Evolutionary conservation across 2,113 vertebrate genomes (phyloP), one percentile per base, ranked within the genome.

Genomic region (Oryzias curvinotus): DNA sequence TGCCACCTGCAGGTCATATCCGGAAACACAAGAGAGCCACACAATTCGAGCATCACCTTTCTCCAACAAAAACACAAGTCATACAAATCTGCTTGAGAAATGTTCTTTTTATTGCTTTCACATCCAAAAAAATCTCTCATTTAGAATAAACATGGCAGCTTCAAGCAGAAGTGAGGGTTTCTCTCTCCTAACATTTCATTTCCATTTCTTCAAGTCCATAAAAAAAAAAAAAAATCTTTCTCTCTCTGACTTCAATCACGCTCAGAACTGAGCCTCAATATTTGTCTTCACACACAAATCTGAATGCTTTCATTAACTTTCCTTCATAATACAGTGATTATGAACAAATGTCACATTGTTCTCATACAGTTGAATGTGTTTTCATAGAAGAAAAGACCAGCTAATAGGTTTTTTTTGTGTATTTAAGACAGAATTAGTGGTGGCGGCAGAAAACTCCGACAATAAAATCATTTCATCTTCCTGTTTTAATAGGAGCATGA

Each of bases 41-140:
- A 13, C 21, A 36, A 2, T 0, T 12, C 2, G 8, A 7, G n/a
- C 6, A 7, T 2, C 6, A 30, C 28, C 7, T 30, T 36, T 46
- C 25, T 54, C 14, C 26, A 70, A 51, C 42, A 55, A 69, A 46
- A 44, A 65, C 44, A 75, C 42, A 59, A 66, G 14, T 0, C 44
- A 36, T 43, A 69, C 56, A 61, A 52, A 57, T 58, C 7, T 61
- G 65, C 79, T 84, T 79, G 72, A 86, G 65, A 68, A 51, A 2
- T 17, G 47, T 57, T 84, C 71, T 73, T 82, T 90, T 87, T 91
- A 92, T 92, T 91, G 92, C 91, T 92, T 91, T 89, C 85, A 90
- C 82, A 89, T 90, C 84, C 85, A 90, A 87, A 87, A 73, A 83
- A 53, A 83, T 85, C 68, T 87, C 62, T 67, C 77, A 46, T 74